A percentile compares a stretch with the other conserved stretches of the same genome.
Evolutionary conservation across 2,888 invertebrate species (phyloP).

Genomic region (Cordilura impudica): DNA sequence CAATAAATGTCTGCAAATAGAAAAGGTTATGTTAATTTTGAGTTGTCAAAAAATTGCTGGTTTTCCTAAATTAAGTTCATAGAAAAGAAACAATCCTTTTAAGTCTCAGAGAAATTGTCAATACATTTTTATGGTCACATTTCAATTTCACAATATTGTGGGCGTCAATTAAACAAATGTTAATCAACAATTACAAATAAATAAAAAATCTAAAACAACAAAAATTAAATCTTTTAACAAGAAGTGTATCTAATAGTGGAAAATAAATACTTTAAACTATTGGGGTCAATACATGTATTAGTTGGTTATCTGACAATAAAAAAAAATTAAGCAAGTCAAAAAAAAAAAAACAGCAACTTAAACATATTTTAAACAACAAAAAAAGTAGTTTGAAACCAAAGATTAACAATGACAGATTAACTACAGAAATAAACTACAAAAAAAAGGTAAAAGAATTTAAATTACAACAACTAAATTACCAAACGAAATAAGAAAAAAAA

Average conservation of each 20-base stretch:
- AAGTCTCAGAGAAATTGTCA: background rate
- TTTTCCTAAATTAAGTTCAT: too few species aligned
- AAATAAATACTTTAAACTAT: slow-evolving; percentile 55
- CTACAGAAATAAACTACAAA: slow-evolving; percentile 42
- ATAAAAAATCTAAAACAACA: slow-evolving; percentile 20
- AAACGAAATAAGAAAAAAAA: slow-evolving; percentile 1
- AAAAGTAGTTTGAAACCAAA: slow-evolving; percentile 28
- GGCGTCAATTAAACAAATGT: slow-evolving; percentile 49
- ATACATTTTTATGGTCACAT: background rate
- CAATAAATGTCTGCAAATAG: too few species aligned
- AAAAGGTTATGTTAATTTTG: too few species aligned
- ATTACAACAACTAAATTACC: slow-evolving; percentile 42
- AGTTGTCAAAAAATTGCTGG: too few species aligned
- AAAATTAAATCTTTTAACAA: background rate
- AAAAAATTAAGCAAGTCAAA: slow-evolving; percentile 45
- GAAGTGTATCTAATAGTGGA: slow-evolving; percentile 44
- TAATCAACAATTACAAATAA: slow-evolving; percentile 46
- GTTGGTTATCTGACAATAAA: slow-evolving; percentile 53
- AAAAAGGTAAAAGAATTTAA: slow-evolving; percentile 37
- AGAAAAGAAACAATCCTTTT: background rate
- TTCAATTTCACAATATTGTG: slow-evolving; percentile 31
- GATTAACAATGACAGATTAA: slow-evolving; percentile 62
- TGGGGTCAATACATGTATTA: slow-evolving; percentile 63
- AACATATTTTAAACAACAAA: slow-evolving; percentile 1
- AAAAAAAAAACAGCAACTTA: slow-evolving; percentile 21